Conservation (phyloP, 2,888 invertebrate genomes). For the Apamea crenata region DNA sequence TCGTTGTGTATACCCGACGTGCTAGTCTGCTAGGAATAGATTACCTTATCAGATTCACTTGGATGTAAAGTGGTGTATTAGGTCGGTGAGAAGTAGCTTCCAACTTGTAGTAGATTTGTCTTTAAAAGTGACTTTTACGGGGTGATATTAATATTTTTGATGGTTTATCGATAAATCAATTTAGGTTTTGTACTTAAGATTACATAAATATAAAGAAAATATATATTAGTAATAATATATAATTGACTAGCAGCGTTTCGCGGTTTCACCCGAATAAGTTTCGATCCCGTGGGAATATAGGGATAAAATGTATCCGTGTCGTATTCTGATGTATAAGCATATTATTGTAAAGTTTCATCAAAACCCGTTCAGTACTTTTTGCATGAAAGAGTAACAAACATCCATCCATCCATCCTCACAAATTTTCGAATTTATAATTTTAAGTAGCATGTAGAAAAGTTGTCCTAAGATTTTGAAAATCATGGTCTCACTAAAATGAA, state of each 20-base stretch:
- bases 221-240: background rate
- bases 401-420: too few relatives aligned
- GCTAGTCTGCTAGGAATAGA: constrained; percentile 37
- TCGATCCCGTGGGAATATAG: too few relatives aligned
- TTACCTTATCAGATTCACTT: constrained; percentile 42
- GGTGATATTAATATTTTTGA: background rate
- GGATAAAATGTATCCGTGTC: too few relatives aligned
- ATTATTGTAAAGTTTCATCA: too few relatives aligned
- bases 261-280: too few relatives aligned
- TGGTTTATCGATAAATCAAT: background rate
- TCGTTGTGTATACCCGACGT: constrained; percentile 6
- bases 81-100: constrained; percentile 15
- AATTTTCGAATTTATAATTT: too few relatives aligned
- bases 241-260: background rate
- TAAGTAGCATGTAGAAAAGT: too few relatives aligned
- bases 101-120: background rate
- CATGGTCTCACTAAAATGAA: constrained; percentile 37
- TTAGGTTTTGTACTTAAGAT: background rate
- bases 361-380: too few relatives aligned
- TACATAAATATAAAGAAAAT: background rate
- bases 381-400: too few relatives aligned
- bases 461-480: background rate
- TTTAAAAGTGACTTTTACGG: background rate
- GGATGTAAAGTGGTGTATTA: constrained; percentile 35
- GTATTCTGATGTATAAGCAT: too few relatives aligned